phyloP scores from a whole-genome alignment of 1,140 invertebrate species.

The Maniola jurtina region DNA sequence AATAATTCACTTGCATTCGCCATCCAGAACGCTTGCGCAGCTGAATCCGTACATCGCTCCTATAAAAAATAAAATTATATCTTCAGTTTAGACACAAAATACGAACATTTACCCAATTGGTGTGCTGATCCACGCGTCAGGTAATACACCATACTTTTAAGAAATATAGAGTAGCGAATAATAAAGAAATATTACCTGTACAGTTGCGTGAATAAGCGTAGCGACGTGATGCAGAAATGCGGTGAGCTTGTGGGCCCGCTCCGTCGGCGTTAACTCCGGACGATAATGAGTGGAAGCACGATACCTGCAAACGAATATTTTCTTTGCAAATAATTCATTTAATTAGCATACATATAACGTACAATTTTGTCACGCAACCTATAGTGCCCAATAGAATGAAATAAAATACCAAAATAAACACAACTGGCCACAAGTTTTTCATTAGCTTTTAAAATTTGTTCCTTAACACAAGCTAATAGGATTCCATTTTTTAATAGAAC shows the following conservation, averaged over 20 bases:
- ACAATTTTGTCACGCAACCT: no score
- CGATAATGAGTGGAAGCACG: constrained; percentile 95
- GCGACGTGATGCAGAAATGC: constrained; percentile 94
- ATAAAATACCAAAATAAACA: no score
- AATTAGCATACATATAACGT: background rate
- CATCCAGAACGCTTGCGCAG: constrained; percentile 95
- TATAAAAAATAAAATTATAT: constrained; percentile 54
- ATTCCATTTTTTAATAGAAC: no score
- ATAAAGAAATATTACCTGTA: constrained; percentile 80
- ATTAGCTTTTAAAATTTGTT: no score
- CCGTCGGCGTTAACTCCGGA: constrained; percentile 93
- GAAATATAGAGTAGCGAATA: no score
- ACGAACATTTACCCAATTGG: no score
- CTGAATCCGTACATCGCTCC: constrained; percentile 90
- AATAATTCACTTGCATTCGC: constrained; percentile 97
- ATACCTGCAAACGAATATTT: constrained; percentile 80
- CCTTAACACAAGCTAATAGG: no score
- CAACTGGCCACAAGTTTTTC: no score
- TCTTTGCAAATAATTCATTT: background rate
- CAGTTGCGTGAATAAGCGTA: constrained; percentile 89
- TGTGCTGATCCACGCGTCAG: no score
- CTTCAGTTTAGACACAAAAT: background rate
- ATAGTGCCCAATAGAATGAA: no score
- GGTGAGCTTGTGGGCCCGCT: constrained; percentile 93
- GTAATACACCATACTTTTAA: no score